phyloP scores from a whole-genome alignment of 2,113 vertebrate genomes.

The Albula goreensis region DNA sequence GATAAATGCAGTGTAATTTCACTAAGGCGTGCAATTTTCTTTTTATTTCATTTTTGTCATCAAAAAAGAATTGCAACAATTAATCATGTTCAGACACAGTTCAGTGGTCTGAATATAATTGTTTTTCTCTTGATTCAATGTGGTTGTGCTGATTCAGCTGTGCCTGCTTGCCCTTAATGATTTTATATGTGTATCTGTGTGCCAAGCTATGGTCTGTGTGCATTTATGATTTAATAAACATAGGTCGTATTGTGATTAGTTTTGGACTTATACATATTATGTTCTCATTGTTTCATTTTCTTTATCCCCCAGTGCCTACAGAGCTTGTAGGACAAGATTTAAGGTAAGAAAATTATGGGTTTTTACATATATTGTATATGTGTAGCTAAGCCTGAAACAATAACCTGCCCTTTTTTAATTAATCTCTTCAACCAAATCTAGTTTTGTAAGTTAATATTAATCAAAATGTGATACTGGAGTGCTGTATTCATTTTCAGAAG shows the following conservation, averaged over 20 bases:
- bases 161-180: slow-evolving; percentile 37
- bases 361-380: not conserved
- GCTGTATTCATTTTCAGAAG: not conserved
- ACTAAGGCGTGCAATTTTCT: slow-evolving; percentile 55
- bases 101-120: slow-evolving; percentile 61
- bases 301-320: slow-evolving; percentile 65
- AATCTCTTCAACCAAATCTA: no score
- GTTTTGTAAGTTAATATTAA: not conserved
- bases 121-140: slow-evolving; percentile 45
- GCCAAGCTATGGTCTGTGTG: slow-evolving; percentile 45
- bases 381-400: not conserved
- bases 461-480: not conserved
- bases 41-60: slow-evolving; percentile 58
- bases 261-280: slow-evolving; percentile 40
- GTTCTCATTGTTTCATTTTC: slow-evolving; percentile 52
- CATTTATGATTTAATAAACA: slow-evolving; percentile 72
- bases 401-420: not conserved
- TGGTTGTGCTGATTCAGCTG: slow-evolving; percentile 57
- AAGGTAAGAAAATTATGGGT: slow-evolving; percentile 80
- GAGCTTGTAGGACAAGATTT: slow-evolving; percentile 88
- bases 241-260: slow-evolving; percentile 49
- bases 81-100: slow-evolving; percentile 55
- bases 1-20: slow-evolving; percentile 39
- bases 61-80: slow-evolving; percentile 61
- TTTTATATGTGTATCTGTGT: slow-evolving; percentile 53